A percentile compares a stretch with the other conserved stretches of the same genome.
These are phyloP conservation scores for Intellagama lesueurii DNA, from an alignment of 2,797 vertebrate genomes.

Conservation along the genomic window DNA sequence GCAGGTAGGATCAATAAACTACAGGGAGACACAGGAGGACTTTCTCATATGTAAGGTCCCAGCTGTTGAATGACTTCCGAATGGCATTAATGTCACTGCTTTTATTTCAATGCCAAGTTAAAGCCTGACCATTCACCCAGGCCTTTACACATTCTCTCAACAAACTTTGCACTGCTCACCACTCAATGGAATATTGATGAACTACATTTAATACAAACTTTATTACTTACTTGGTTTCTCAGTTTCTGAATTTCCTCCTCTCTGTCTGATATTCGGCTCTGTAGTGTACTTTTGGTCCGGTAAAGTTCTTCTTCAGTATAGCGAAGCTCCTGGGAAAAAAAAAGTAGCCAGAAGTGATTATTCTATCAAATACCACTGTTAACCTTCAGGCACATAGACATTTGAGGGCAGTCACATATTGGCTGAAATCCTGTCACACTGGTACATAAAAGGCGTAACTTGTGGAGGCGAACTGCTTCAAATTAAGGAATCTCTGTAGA, in stretches of 20 bases:
- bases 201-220: neutral
- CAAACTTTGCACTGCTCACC: neutral
- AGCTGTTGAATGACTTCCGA: too few species aligned
- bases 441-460: too few species aligned
- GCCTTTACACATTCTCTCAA: neutral
- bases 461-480: too few species aligned
- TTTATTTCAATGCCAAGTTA: too few species aligned
- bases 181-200: neutral
- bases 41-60: too few species aligned
- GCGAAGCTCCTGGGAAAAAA: slow-evolving; percentile 85
- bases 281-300: slow-evolving; percentile 89
- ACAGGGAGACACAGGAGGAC: too few species aligned
- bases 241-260: slow-evolving; percentile 99
- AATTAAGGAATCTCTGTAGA: too few species aligned
- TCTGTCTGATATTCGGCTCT: slow-evolving; percentile 93
- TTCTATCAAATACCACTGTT: neutral
- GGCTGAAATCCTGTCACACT: too few species aligned
- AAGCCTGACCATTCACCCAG: neutral
- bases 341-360: neutral
- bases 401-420: too few species aligned
- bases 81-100: too few species aligned
- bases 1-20: too few species aligned
- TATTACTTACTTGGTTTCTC: slow-evolving; percentile 90
- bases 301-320: slow-evolving; percentile 94
- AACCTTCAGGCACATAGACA: neutral